phyloP scores from a whole-genome alignment of 2,888 invertebrate genomes.

The Cinara cedri region DNA sequence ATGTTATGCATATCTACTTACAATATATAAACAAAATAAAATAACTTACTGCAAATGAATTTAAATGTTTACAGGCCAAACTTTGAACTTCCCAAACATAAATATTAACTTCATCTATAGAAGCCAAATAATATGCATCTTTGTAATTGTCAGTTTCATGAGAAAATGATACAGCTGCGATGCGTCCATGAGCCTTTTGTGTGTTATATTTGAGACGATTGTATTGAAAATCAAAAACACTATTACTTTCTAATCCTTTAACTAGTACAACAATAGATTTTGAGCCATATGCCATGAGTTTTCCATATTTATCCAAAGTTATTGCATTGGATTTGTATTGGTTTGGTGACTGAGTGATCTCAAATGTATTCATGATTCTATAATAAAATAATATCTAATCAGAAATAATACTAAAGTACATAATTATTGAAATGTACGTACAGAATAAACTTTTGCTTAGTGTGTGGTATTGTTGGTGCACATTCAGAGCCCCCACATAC shows the following conservation, averaged over 20 bases:
- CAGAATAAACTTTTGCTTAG: too few relatives aligned
- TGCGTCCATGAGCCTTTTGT: slow-evolving; percentile 37
- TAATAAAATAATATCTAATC: neutral
- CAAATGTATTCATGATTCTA: slow-evolving; percentile 56
- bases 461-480: too few relatives aligned
- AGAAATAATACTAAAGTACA: too few relatives aligned
- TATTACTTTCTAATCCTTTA: slow-evolving; percentile 52
- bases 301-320: slow-evolving; percentile 46
- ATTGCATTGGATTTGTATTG: slow-evolving; percentile 58
- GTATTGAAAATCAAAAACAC: slow-evolving; percentile 53
- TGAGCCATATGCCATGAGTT: slow-evolving; percentile 57
- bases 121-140: slow-evolving; percentile 41
- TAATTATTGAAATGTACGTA: too few relatives aligned
- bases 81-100: slow-evolving; percentile 47
- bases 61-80: slow-evolving; percentile 34
- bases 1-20: too few relatives aligned
- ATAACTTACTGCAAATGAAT: slow-evolving; percentile 49
- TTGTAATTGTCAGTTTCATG: slow-evolving; percentile 6
- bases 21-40: neutral
- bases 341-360: slow-evolving; percentile 56
- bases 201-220: slow-evolving; percentile 31
- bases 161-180: slow-evolving; percentile 44
- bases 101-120: slow-evolving; percentile 52
- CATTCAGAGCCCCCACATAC: too few relatives aligned
- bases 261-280: slow-evolving; percentile 56